A percentile compares a stretch with the other conserved stretches of the same genome.
These are phyloP conservation scores for Gambusia yucatana DNA, from an alignment of 2,797 vertebrate genomes.

Conservation along the genomic window DNA sequence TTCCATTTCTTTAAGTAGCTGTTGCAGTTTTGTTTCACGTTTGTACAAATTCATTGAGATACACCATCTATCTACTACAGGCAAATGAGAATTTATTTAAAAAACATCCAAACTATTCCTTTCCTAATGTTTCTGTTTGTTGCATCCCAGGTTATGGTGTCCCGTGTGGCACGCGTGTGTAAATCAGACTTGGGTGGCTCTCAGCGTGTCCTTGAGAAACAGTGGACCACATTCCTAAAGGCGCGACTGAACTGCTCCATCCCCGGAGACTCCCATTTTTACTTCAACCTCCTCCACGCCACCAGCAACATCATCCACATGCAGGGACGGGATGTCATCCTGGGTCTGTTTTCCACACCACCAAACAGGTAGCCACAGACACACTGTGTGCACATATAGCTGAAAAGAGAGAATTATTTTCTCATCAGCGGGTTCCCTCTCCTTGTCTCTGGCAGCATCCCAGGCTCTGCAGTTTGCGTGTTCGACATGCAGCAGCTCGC, in stretches of 20 bases:
- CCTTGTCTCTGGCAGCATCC: slow-evolving; percentile 83
- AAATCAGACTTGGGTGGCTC: slow-evolving; percentile 95
- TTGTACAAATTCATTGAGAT: background rate
- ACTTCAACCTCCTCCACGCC: slow-evolving; percentile 95
- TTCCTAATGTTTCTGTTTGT: background rate
- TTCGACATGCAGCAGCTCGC: slow-evolving; percentile 97
- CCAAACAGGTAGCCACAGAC: slow-evolving; percentile 87
- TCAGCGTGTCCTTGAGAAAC: slow-evolving; percentile 94
- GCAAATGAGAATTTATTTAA: background rate
- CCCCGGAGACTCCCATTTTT: slow-evolving; percentile 95
- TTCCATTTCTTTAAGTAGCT: background rate
- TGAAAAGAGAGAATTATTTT: background rate
- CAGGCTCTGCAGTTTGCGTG: slow-evolving; percentile 94
- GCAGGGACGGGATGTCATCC: slow-evolving; percentile 89
- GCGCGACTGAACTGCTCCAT: slow-evolving; percentile 96
- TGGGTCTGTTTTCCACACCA: slow-evolving; percentile 94
- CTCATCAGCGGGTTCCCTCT: slow-evolving; percentile 11
- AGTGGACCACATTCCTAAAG: slow-evolving; percentile 98
- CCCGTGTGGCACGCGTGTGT: slow-evolving; percentile 94
- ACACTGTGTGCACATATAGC: background rate
- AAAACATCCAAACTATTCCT: background rate
- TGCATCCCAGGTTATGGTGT: slow-evolving; percentile 89
- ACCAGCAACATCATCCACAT: slow-evolving; percentile 90
- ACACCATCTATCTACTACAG: background rate
- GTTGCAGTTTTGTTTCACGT: background rate